Evolutionary conservation across 2,113 vertebrate genomes (phyloP).

Genomic region (Alouatta palliata): DNA sequence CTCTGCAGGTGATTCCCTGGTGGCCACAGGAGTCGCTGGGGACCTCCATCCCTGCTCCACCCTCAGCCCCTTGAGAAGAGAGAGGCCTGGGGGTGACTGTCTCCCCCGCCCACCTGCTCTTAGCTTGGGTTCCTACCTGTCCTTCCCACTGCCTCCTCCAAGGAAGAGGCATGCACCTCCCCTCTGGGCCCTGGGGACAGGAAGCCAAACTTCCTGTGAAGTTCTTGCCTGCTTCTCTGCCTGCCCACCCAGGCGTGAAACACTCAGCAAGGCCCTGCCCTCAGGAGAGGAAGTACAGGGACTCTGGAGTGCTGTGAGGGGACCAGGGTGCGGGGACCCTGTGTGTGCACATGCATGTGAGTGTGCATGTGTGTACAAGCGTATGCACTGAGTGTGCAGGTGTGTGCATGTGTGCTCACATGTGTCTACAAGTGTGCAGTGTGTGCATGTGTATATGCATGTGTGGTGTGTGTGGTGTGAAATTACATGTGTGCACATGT

Average conservation of each 20-base stretch:
- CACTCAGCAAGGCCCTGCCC: background rate
- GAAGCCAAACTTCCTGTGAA: too few species aligned
- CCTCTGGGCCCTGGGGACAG: background rate
- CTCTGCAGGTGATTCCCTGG: background rate
- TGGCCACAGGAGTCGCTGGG: background rate
- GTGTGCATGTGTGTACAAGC: background rate
- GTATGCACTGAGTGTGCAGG: background rate
- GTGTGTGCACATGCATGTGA: background rate
- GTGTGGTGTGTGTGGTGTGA: background rate
- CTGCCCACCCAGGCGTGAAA: rapidly evolving
- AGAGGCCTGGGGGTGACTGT: background rate
- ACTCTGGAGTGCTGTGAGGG: background rate
- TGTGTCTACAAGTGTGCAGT: rapidly evolving
- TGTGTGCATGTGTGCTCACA: rapidly evolving
- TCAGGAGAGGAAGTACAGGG: background rate
- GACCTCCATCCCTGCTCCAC: background rate
- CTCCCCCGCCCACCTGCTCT: background rate
- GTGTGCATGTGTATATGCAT: too few species aligned
- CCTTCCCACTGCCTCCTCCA: background rate
- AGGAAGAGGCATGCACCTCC: background rate
- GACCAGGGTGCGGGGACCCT: background rate
- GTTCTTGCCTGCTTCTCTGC: background rate
- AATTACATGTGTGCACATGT: background rate
- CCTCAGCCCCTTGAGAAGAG: background rate
- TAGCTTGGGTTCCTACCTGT: background rate